Percentiles rank a stretch among this genome's conserved stretches.
phyloP scores from a whole-genome alignment of 2,797 vertebrate genomes.

The Coracias cyanogaster region DNA sequence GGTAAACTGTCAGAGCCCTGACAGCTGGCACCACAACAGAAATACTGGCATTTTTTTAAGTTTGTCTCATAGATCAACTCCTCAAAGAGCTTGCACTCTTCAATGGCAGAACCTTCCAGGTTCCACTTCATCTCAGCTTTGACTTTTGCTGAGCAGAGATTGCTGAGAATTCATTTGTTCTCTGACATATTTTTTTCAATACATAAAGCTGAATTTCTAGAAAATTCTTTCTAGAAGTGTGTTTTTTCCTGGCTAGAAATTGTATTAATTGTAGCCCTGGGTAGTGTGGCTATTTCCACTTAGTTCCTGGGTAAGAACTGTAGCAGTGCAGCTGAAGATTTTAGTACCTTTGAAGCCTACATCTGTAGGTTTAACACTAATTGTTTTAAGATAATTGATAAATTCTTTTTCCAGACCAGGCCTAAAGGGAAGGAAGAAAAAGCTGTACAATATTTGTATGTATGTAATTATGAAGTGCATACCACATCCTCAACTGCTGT shows the following conservation, averaged over 20 bases:
- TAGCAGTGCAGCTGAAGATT: neutral
- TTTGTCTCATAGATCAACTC: constrained; percentile 59
- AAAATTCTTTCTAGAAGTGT: neutral
- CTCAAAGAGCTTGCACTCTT: constrained; percentile 45
- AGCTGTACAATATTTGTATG: neutral
- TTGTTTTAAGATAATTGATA: neutral
- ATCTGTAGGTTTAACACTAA: neutral
- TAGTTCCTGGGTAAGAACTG: neutral
- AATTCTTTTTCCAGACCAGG: neutral
- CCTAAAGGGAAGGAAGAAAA: neutral
- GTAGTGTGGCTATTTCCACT: neutral
- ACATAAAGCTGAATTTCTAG: neutral
- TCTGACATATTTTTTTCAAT: neutral
- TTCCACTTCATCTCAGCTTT: constrained; percentile 41
- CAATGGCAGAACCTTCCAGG: constrained; percentile 41
- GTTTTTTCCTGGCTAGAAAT: neutral
- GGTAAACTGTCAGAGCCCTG: constrained; percentile 61
- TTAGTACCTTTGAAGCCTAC: neutral
- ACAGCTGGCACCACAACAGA: constrained; percentile 56
- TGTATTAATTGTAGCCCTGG: neutral
- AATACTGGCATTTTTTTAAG: constrained; percentile 8
- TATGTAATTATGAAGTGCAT: neutral
- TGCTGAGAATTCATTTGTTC: neutral
- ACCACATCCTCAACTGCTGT: neutral
- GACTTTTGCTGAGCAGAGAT: neutral